phyloP scores from a whole-genome alignment of 2,888 invertebrate genomes.

The Chalcosyrphus nemorum region DNA sequence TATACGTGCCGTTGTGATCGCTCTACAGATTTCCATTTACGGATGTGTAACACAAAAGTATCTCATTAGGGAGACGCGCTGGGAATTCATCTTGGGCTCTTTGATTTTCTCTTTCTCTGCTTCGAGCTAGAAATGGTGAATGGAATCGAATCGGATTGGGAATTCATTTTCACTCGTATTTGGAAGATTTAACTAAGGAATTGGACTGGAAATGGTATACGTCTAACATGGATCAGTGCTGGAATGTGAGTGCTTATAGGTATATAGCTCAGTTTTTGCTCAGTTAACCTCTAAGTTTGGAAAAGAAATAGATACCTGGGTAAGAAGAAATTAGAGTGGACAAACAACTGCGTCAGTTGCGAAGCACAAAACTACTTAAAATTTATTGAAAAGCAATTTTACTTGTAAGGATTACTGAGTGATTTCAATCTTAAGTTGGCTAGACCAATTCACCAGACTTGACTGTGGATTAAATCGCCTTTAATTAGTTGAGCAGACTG shows the following conservation, averaged over 20 bases:
- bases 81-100: conserved; percentile 51
- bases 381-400: neutral
- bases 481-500: no score
- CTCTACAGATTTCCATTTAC: conserved; percentile 67
- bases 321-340: neutral
- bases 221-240: neutral
- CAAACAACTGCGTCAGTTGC: no score
- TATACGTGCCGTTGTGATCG: conserved; percentile 47
- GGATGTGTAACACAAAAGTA: conserved; percentile 67
- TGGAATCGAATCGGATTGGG: conserved; percentile 13
- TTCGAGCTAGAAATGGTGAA: neutral
- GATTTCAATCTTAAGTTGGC: neutral
- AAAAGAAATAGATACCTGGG: neutral
- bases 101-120: neutral
- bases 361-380: no score
- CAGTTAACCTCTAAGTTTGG: neutral
- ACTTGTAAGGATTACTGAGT: neutral
- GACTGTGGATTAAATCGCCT: no score
- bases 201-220: conserved; percentile 33
- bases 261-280: neutral
- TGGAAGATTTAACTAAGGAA: conserved; percentile 47
- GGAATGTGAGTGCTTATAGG: neutral
- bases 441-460: no score
- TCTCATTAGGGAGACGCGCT: conserved; percentile 63
- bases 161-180: conserved; percentile 41